Evolutionary conservation across 2,113 vertebrate genomes (phyloP).

Genomic region (Tretioscincus oriximinensis): DNA sequence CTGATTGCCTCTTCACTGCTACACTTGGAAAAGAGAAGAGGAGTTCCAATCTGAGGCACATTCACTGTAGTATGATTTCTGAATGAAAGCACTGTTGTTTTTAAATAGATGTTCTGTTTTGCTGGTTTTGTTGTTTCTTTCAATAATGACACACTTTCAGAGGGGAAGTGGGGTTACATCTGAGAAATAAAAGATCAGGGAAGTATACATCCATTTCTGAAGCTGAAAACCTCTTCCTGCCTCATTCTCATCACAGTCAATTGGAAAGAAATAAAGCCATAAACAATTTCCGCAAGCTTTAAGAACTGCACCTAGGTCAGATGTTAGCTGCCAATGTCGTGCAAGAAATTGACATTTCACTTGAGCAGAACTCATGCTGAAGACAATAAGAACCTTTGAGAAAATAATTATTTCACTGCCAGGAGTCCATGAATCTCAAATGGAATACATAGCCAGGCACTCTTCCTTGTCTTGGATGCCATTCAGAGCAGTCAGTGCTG

Average conservation of each 20-base stretch:
- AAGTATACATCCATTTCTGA: neutral
- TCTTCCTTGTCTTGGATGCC: slow-evolving; percentile 38
- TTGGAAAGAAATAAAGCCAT: slow-evolving; percentile 51
- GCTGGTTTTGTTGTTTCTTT: neutral
- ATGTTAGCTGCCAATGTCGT: slow-evolving; percentile 43
- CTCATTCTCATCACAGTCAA: neutral
- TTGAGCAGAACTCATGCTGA: slow-evolving; percentile 60
- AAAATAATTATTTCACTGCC: slow-evolving; percentile 72
- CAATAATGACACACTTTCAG: neutral
- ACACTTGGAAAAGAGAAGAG: neutral
- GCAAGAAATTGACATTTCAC: slow-evolving; percentile 65
- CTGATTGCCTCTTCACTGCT: neutral
- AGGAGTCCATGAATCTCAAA: slow-evolving; percentile 70
- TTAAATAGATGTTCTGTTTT: neutral
- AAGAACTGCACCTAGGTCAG: slow-evolving; percentile 59
- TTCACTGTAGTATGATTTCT: neutral
- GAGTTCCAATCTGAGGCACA: neutral
- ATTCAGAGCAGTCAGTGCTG: slow-evolving; percentile 40
- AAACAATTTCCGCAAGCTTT: slow-evolving; percentile 62
- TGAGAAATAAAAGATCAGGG: neutral
- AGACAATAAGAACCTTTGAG: slow-evolving; percentile 56
- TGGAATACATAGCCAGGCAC: slow-evolving; percentile 50
- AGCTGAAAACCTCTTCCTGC: slow-evolving; percentile 46
- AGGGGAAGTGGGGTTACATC: neutral
- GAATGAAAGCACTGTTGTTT: neutral